Base-by-base conservation (phyloP, 2,888 invertebrate genomes). In the Caenorhabditis doughertyi region DNA sequence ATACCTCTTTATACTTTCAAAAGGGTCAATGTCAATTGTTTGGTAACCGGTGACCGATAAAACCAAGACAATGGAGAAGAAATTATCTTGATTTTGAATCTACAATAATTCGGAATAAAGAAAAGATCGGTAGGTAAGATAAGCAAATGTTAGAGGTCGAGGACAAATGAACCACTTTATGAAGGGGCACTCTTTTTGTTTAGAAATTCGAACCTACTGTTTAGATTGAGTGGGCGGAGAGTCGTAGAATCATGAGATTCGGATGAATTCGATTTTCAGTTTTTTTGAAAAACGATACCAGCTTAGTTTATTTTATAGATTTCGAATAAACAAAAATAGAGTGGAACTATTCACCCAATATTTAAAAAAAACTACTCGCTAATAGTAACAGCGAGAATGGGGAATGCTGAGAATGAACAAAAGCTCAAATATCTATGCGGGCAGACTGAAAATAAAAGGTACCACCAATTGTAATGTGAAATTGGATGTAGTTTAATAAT, bases 161-260 rank as follows among this genome's bases (percentile, higher is more conserved):
- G 67, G 68, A 56, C 67, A 13, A 55, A 16, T 13, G 23, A 42
- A 42, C 25, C 51, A 23, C 25, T 51, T 25, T n/a, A n/a, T 25
- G 25, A 25, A 25, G 60, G 42, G 21, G 21, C 44, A n/a, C 11
- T 21, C 18, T 60, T 60, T 32, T 68, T 58, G 68, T 76, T 76
- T 67, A 42, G 68, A 67, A 76, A 68, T 68, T 39, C 29, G 58
- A 68, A 56, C 67, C 67, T 47, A 55, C 3, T 74, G 74, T 74
- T 74, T 74, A 56, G 44, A 65, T 65, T 29, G 11, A 23, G 51
- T 65, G 49, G 51, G 65, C 32, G 65, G 32, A 8, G 51, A 42
- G 21, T 27, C 9, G 42, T 42, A 8, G 51, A 42, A 25, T 27
- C 9, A 60, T 42, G 42, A 23, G 42, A 60, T 42, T 21, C 11